Evolutionary conservation across 2,113 vertebrate species (phyloP).

Genomic region (Scatophagus argus): DNA sequence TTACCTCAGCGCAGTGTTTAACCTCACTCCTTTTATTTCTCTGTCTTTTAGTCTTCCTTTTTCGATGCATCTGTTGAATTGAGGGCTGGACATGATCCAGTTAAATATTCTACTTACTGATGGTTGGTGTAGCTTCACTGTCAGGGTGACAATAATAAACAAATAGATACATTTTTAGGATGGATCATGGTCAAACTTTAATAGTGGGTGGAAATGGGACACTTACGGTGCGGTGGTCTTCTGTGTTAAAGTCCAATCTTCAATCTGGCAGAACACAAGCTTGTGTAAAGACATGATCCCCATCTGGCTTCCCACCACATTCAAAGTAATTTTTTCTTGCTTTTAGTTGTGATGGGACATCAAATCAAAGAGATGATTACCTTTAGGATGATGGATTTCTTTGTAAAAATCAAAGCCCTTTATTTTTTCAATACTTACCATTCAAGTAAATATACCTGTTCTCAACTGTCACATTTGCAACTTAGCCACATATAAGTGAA

Average conservation of each 20-base stretch:
- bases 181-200: background rate
- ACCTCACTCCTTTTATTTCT: background rate
- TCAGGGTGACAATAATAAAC: constrained; percentile 3
- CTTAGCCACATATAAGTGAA: background rate
- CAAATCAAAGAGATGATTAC: background rate
- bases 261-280: background rate
- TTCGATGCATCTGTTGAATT: constrained; percentile 18
- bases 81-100: background rate
- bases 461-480: background rate
- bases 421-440: background rate
- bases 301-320: background rate
- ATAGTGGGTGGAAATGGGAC: background rate
- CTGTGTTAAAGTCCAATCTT: background rate
- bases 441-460: background rate
- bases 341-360: background rate
- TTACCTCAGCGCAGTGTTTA: constrained; percentile 2
- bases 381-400: background rate
- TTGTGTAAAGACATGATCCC: background rate
- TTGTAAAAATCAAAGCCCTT: background rate
- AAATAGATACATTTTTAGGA: background rate
- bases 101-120: no score
- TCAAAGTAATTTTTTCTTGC: background rate
- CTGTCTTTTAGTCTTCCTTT: constrained; percentile 9
- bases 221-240: background rate
- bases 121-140: background rate